Evolutionary conservation across 2,888 invertebrate genomes (phyloP).

Genomic region (Eledona agricola): DNA sequence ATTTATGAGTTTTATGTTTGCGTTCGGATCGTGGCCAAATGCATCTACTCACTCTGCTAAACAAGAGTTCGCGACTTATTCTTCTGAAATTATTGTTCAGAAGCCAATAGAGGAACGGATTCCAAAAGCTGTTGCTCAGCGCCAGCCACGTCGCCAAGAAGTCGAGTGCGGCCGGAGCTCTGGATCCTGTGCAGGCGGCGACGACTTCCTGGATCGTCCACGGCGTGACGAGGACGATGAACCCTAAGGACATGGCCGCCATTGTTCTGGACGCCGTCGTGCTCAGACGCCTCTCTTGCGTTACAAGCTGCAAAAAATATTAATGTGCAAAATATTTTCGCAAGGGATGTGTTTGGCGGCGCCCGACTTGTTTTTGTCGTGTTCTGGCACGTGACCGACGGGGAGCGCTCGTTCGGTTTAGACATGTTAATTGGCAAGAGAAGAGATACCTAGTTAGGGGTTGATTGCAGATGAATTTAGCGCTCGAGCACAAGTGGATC

Average conservation of each 20-base stretch:
- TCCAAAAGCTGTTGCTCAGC: constrained; percentile 89
- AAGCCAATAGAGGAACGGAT: constrained; percentile 89
- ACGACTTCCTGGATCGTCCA: constrained; percentile 93
- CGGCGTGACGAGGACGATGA: constrained; percentile 90
- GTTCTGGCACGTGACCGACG: too few relatives aligned
- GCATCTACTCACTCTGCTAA: constrained; percentile 73
- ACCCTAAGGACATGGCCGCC: constrained; percentile 91
- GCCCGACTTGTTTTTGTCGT: too few relatives aligned
- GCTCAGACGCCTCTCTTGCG: constrained; percentile 76
- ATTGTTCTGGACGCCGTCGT: constrained; percentile 86
- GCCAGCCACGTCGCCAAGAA: constrained; percentile 89
- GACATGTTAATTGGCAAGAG: too few relatives aligned
- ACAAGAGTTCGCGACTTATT: constrained; percentile 78
- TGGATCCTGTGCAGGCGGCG: constrained; percentile 85
- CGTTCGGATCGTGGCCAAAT: not conserved
- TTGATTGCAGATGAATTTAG: too few relatives aligned
- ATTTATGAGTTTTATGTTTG: not conserved
- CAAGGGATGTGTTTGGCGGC: too few relatives aligned
- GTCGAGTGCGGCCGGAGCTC: constrained; percentile 83
- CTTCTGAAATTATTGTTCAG: constrained; percentile 86
- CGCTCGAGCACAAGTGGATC: too few relatives aligned
- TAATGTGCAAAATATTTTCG: constrained; percentile 8
- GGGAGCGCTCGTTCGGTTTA: too few relatives aligned
- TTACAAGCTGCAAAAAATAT: constrained; percentile 63
- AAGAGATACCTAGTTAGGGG: too few relatives aligned